Conservation (phyloP, 1,140 invertebrate genomes). For the Chrysomallon squamiferum region DNA sequence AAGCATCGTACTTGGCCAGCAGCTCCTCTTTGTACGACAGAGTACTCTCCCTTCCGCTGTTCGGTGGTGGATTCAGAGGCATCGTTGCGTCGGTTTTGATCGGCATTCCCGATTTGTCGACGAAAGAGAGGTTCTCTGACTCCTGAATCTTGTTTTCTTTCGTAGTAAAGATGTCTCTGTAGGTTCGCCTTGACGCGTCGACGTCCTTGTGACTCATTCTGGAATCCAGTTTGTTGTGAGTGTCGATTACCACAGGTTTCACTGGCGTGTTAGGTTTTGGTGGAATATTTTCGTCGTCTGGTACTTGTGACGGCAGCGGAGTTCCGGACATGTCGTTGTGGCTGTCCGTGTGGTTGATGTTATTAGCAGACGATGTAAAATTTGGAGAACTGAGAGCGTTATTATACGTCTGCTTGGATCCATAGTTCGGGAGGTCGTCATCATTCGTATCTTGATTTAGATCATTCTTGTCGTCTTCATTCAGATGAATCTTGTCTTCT, state of each 20-base stretch:
- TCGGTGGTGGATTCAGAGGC: background rate
- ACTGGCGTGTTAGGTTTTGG: background rate
- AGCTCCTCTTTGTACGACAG: conserved; percentile 20
- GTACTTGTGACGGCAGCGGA: conserved; percentile 12
- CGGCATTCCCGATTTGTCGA: too few relatives aligned
- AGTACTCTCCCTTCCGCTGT: conserved; percentile 2
- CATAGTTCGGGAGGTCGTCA: background rate
- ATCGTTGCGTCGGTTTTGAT: too few relatives aligned
- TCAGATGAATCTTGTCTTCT: conserved; percentile 16
- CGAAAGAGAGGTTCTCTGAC: too few relatives aligned
- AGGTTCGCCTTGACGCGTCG: background rate
- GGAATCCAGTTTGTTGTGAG: background rate
- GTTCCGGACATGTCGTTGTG: background rate
- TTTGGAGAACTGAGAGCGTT: background rate
- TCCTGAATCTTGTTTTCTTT: too few relatives aligned
- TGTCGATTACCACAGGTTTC: background rate
- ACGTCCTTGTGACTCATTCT: conserved; percentile 1
- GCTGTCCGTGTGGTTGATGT: too few relatives aligned
- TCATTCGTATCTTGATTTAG: background rate
- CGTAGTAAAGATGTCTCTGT: too few relatives aligned
- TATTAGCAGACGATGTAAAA: too few relatives aligned
- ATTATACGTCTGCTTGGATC: background rate
- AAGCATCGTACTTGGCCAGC: conserved; percentile 23
- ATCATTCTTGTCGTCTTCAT: conserved; percentile 12
- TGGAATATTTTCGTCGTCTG: background rate